Evolutionary conservation across 2,113 vertebrate species (phyloP).

Genomic region (Ailuropoda melanoleuca): DNA sequence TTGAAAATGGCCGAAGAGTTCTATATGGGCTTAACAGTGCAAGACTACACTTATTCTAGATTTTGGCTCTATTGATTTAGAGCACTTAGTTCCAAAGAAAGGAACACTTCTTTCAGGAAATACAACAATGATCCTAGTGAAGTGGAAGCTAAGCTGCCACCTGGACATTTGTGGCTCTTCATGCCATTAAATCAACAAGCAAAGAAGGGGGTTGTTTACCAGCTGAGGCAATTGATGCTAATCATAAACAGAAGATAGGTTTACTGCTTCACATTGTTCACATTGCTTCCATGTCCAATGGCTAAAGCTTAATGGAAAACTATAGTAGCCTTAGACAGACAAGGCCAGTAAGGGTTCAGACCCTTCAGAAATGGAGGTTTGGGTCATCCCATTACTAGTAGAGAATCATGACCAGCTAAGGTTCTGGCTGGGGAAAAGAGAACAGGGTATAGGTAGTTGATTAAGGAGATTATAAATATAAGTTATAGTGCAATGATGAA

Average conservation of each 20-base stretch:
- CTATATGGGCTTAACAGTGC: not conserved
- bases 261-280: not conserved
- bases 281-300: not conserved
- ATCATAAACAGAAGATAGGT: not conserved
- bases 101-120: not conserved
- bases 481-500: not conserved
- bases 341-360: not conserved
- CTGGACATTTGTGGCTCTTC: not conserved
- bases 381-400: not conserved
- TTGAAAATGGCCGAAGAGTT: not conserved
- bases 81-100: not conserved
- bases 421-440: not conserved
- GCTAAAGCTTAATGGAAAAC: not conserved
- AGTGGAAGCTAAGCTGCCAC: not conserved
- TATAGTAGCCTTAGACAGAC: not conserved
- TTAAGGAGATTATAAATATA: not conserved
- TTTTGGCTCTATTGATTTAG: not conserved
- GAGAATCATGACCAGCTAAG: not conserved
- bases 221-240: not conserved
- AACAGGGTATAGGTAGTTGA: not conserved
- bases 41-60: not conserved
- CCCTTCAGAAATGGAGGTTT: not conserved
- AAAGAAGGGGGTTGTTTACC: not conserved
- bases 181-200: not conserved
- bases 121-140: not conserved